Percentiles rank a stretch among this genome's conserved stretches.
These are phyloP conservation scores for Passer domesticus DNA, from an alignment of 2,113 vertebrate genomes.

Conservation along the genomic window DNA sequence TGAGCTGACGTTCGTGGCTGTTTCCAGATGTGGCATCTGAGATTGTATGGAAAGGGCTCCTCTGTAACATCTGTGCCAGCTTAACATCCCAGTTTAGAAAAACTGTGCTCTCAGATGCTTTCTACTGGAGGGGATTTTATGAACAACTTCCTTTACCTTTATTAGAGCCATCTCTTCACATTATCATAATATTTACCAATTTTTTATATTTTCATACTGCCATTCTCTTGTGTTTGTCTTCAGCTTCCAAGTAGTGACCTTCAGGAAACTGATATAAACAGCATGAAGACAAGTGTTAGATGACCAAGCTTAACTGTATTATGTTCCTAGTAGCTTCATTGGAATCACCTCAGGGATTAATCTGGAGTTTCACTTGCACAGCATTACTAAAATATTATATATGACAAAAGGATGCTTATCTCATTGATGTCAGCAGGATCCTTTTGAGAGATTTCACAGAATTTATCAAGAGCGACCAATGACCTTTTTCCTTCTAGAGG, in stretches of 20 bases:
- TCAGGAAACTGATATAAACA: not conserved
- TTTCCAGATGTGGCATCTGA: not conserved
- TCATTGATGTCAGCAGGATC: not conserved
- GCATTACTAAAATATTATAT: not conserved
- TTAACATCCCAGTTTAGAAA: not conserved
- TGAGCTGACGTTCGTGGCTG: not conserved
- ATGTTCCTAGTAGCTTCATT: not conserved
- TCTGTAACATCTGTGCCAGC: not conserved
- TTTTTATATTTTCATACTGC: not conserved
- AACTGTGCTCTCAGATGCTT: not conserved
- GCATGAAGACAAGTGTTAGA: not conserved
- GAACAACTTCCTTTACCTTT: not conserved
- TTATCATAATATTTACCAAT: not conserved
- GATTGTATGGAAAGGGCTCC: not conserved
- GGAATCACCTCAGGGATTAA: not conserved
- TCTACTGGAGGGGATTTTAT: not conserved
- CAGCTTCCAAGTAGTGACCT: not conserved
- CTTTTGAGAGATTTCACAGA: constrained; percentile 1
- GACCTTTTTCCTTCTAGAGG: not conserved
- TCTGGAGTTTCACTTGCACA: not conserved
- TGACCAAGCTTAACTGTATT: not conserved
- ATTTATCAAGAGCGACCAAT: not conserved
- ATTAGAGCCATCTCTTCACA: not conserved
- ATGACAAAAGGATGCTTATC: rapidly evolving
- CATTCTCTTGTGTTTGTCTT: not conserved